These are phyloP conservation scores for Mastomys natalensis DNA, from an alignment of 2,113 vertebrate species.

Conservation along the genomic window DNA sequence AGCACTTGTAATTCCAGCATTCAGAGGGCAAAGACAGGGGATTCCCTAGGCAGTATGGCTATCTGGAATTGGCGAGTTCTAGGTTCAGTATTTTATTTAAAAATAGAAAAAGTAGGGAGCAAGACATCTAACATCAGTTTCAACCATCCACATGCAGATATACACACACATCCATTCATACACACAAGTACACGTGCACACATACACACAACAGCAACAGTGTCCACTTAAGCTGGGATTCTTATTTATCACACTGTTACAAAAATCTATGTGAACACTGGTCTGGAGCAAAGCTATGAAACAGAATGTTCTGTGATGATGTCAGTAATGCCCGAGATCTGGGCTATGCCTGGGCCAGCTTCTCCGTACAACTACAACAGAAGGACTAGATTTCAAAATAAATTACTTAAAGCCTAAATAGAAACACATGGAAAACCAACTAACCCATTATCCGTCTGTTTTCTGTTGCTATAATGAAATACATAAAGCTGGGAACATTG, in stretches of 20 bases:
- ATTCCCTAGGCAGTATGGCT: too few species aligned
- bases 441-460: neutral
- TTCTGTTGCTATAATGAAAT: neutral
- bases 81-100: too few species aligned
- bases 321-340: neutral
- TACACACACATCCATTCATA: fast-evolving
- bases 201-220: neutral
- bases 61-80: neutral
- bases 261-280: neutral
- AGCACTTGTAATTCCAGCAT: neutral
- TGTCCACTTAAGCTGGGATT: neutral
- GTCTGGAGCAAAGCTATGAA: too few species aligned
- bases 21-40: neutral
- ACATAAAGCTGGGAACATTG: neutral
- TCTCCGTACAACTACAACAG: fast-evolving
- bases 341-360: fast-evolving
- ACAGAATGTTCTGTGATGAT: neutral
- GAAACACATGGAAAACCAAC: neutral
- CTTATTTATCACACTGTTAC: neutral
- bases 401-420: neutral
- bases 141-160: neutral
- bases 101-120: neutral
- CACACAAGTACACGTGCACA: neutral
- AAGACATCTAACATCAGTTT: neutral
- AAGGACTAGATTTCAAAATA: neutral